These are phyloP conservation scores for Brachionus angularis DNA, from an alignment of 1,140 invertebrate genomes.

Conservation along the genomic window DNA sequence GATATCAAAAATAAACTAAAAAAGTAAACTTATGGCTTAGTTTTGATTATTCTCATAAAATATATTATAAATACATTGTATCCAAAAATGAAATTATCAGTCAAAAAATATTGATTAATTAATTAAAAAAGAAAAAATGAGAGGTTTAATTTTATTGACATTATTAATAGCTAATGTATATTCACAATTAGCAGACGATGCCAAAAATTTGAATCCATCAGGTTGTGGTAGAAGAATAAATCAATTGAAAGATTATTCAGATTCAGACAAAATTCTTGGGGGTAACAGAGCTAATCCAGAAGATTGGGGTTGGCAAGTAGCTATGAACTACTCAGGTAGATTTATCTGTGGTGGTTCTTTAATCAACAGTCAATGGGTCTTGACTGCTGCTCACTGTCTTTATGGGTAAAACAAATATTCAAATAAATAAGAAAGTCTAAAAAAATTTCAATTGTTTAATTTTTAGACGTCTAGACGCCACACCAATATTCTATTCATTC, in stretches of 20 bases:
- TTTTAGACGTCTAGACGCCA: not conserved
- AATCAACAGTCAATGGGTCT: slow-evolving; percentile 63
- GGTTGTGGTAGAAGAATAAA: slow-evolving; percentile 36
- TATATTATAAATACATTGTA: no score
- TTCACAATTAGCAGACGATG: slow-evolving; percentile 9
- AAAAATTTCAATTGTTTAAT: slow-evolving; percentile 2
- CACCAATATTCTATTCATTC: not conserved
- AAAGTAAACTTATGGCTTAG: no score
- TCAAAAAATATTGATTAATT: no score
- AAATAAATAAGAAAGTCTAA: no score
- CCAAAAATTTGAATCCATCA: slow-evolving; percentile 14
- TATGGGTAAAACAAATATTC: no score
- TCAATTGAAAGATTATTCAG: slow-evolving; percentile 19
- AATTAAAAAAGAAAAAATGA: slow-evolving; percentile 21
- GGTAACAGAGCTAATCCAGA: slow-evolving; percentile 22
- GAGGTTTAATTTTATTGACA: slow-evolving; percentile 3
- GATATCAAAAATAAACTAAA: no score
- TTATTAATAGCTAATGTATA: slow-evolving; percentile 12
- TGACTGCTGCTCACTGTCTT: slow-evolving; percentile 71
- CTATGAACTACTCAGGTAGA: slow-evolving; percentile 21
- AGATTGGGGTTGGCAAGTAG: slow-evolving; percentile 43
- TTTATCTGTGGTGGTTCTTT: slow-evolving; percentile 60
- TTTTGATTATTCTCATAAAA: no score
- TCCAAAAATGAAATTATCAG: no score
- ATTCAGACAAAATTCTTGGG: slow-evolving; percentile 47